A percentile compares a stretch with the other conserved stretches of the same genome.
These are phyloP conservation scores for Cremastobaeus sp. DNA, from an alignment of 2,888 invertebrate species.

Conservation along the genomic window DNA sequence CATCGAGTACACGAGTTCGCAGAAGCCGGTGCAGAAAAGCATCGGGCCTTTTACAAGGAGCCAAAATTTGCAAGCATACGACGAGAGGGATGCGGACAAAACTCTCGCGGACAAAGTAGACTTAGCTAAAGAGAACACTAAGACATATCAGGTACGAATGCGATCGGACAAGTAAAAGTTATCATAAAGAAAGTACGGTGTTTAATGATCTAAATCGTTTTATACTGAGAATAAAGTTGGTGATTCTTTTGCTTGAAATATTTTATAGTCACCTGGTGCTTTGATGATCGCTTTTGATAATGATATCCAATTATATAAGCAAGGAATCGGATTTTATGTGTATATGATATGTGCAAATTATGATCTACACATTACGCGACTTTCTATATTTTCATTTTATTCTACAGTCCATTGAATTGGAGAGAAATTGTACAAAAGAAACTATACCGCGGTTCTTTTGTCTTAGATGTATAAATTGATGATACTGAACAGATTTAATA, in stretches of 20 bases:
- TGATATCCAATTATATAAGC: too few species aligned
- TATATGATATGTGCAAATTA: conserved; percentile 1
- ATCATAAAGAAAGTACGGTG: not conserved
- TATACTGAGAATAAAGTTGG: too few species aligned
- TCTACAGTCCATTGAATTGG: conserved; percentile 14
- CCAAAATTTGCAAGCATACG: conserved; percentile 67
- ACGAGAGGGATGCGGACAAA: conserved; percentile 56
- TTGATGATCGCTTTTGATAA: too few species aligned
- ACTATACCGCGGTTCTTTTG: too few species aligned
- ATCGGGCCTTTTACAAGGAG: conserved; percentile 74
- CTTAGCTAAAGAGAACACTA: conserved; percentile 57
- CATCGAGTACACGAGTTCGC: conserved; percentile 57
- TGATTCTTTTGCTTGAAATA: too few species aligned
- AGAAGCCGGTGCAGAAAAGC: conserved; percentile 62
- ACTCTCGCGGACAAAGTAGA: conserved; percentile 25
- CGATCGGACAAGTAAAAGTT: not conserved
- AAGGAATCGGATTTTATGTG: too few species aligned
- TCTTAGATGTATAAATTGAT: too few species aligned
- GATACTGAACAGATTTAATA: too few species aligned
- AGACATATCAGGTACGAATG: conserved; percentile 46
- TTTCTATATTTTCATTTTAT: conserved; percentile 30
- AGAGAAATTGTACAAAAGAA: too few species aligned
- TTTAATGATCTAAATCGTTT: not conserved
- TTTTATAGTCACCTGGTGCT: too few species aligned
- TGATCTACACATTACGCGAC: conserved; percentile 7